Base-by-base conservation (phyloP, 2,113 vertebrate species). In the Xiphophorus hellerii region DNA sequence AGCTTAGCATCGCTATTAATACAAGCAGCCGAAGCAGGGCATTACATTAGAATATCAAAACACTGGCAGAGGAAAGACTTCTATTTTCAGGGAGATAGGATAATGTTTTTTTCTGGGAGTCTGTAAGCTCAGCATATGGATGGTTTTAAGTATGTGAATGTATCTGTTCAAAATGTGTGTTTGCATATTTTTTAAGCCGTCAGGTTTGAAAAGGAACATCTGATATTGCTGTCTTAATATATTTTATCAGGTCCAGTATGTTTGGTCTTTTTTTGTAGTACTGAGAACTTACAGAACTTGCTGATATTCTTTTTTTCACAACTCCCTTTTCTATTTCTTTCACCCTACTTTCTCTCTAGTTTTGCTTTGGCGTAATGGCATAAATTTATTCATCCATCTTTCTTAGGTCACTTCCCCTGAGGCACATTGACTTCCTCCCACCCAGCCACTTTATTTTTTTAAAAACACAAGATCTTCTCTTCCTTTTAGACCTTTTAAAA, bases 1-100 rank as follows among this genome's bases (percentile, higher is more conserved):
- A 87, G 86, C 86, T 86, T 82, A 69, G 75, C 75, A 90, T 91
- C 88, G 11, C 86, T 90, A 89, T 90, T 91, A 91, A 92, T 88
- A 87, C 86, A 64, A 80, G 80, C 84, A 87, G 80, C 80, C 72
- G 35, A 83, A 71, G 22, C 77, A 33, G 84, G 75, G 82, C 85
- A 76, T 69, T 66, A 51, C 82, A 84, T 91, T 85, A 87, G 77
- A 89, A 90, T 88, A 90, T 84, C 83, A 90, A 85, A 92, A 89
- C 90, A 86, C 44, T 81, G 85, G 79, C 81, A 78, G 17, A 51
- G 81, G 54, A 85, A 87, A 77, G 66, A 81, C 73, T 85, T 82
- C 73, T 81, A 87, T 86, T 88, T 90, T 88, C 75, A 72, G 64
- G 71, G 73, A 84, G 84, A 89, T 80, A 84, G 82, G 62, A 71